These are phyloP conservation scores for Tetramorium parvispinum DNA, from an alignment of 1,140 invertebrate species.

Conservation along the genomic window DNA sequence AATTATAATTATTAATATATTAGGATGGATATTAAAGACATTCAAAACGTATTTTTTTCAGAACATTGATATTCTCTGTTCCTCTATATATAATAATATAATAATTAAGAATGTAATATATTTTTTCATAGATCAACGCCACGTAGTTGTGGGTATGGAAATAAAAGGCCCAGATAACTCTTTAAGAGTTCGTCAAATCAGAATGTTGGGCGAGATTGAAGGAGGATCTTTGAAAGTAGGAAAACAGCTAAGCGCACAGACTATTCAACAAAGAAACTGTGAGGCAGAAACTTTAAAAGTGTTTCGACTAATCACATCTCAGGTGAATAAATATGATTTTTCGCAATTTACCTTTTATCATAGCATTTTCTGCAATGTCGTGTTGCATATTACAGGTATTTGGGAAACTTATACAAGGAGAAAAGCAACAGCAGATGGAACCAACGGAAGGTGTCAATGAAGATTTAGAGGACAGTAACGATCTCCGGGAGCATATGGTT, in stretches of 20 bases:
- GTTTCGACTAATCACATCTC: constrained; percentile 96
- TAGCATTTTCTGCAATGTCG: neutral
- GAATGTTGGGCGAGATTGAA: constrained; percentile 87
- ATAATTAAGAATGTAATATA: constrained; percentile 4
- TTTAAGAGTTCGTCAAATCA: constrained; percentile 94
- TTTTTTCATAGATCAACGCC: constrained; percentile 83
- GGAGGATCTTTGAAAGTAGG: constrained; percentile 86
- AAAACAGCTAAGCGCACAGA: constrained; percentile 85
- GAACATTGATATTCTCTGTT: neutral
- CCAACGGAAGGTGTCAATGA: constrained; percentile 84
- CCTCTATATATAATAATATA: neutral
- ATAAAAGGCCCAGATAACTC: constrained; percentile 96
- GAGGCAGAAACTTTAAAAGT: constrained; percentile 97
- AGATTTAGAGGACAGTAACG: constrained; percentile 90
- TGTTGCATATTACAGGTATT: constrained; percentile 89
- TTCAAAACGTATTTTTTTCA: neutral
- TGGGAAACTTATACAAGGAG: constrained; percentile 93
- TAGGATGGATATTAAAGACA: neutral
- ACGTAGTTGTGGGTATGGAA: constrained; percentile 91
- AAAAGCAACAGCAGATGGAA: constrained; percentile 82
- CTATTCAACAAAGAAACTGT: constrained; percentile 94
- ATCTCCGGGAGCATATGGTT: constrained; percentile 98
- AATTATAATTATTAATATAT: neutral
- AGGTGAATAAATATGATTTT: constrained; percentile 86
- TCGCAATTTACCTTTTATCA: neutral